These are phyloP conservation scores for Fragum sueziense DNA, from an alignment of 2,888 invertebrate species.

Conservation along the genomic window DNA sequence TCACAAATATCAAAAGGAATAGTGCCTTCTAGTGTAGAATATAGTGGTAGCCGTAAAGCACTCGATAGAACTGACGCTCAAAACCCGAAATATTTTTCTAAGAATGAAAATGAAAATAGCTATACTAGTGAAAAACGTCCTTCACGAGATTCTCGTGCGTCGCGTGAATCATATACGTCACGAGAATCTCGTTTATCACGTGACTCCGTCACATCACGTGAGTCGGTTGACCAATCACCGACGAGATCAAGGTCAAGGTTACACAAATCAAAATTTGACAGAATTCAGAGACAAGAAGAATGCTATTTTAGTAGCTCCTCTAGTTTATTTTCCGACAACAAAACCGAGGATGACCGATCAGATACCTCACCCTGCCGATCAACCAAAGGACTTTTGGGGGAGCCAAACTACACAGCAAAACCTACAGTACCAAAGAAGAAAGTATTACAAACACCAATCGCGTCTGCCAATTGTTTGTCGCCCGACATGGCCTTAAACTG, in stretches of 20 bases:
- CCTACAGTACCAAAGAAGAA: not conserved
- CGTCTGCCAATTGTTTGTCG: constrained; percentile 52
- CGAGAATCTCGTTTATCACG: constrained; percentile 39
- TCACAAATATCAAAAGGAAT: not conserved
- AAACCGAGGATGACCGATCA: not conserved
- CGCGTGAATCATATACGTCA: constrained; percentile 17
- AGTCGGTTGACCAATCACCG: constrained; percentile 36
- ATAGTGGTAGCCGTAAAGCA: not conserved
- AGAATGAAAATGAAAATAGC: not conserved
- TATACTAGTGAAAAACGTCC: not conserved
- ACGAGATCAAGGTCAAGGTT: not conserved
- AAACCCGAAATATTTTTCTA: not conserved
- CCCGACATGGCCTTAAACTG: constrained; percentile 58
- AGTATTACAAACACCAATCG: not conserved
- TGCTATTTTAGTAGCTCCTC: constrained; percentile 66
- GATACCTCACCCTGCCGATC: not conserved
- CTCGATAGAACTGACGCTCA: not conserved
- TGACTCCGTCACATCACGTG: constrained; percentile 24
- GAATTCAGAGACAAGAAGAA: constrained; percentile 51
- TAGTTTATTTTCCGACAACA: constrained; percentile 64
- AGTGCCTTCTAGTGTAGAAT: constrained; percentile 29
- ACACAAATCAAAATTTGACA: constrained; percentile 3
- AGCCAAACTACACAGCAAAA: not conserved
- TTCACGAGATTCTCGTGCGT: constrained; percentile 29
- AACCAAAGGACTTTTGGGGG: not conserved